phyloP scores from a whole-genome alignment of 2,888 invertebrate species.

The Agriotes lineatus region DNA sequence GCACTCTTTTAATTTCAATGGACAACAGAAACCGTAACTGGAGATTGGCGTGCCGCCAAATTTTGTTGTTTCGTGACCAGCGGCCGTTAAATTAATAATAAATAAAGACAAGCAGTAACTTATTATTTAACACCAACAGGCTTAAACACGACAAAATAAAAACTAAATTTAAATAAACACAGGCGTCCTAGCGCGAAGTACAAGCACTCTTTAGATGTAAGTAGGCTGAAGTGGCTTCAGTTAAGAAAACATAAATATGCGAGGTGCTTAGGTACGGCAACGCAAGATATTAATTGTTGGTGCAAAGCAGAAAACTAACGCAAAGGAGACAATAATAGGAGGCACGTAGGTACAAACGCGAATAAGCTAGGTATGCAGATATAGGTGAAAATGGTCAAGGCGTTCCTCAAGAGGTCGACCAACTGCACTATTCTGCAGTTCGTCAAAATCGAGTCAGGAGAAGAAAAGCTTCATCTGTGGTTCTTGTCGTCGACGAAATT shows the following conservation, averaged over 20 bases:
- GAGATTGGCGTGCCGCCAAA: slow-evolving; percentile 5
- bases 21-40: not conserved
- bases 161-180: slow-evolving; percentile 30
- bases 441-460: too few relatives aligned
- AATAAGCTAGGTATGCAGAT: slow-evolving; percentile 4
- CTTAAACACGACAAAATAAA: slow-evolving; percentile 25
- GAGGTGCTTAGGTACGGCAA: not conserved
- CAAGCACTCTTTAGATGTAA: slow-evolving; percentile 19
- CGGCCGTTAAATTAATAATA: slow-evolving; percentile 13
- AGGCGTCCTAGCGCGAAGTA: slow-evolving; percentile 25
- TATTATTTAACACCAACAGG: slow-evolving; percentile 23
- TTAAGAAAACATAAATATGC: slow-evolving; percentile 15
- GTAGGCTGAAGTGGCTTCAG: slow-evolving; percentile 19
- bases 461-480: too few relatives aligned
- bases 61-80: slow-evolving; percentile 3
- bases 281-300: slow-evolving; percentile 10
- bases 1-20: too few relatives aligned
- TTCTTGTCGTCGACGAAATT: too few relatives aligned
- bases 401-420: slow-evolving; percentile 12
- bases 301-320: slow-evolving; percentile 1
- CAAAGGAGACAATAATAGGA: not conserved
- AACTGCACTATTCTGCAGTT: too few relatives aligned
- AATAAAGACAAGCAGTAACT: slow-evolving; percentile 15
- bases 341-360: slow-evolving; percentile 1
- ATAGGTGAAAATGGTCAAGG: slow-evolving; percentile 24